A percentile compares a stretch with the other conserved stretches of the same genome.
phyloP scores from a whole-genome alignment of 2,888 invertebrate species.

The Nemurella pictetii region DNA sequence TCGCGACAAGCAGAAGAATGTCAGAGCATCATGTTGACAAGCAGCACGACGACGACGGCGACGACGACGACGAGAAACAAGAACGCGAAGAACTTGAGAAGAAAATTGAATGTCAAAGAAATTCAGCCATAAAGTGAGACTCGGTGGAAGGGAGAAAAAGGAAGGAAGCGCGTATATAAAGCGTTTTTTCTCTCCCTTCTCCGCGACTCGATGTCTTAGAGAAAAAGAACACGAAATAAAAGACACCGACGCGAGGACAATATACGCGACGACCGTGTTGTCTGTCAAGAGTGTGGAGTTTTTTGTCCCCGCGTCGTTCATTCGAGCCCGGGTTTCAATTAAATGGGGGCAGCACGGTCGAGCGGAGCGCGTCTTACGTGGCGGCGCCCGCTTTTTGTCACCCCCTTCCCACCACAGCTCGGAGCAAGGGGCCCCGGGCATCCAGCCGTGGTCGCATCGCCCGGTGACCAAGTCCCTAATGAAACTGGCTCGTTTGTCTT shows the following conservation, averaged over 20 bases:
- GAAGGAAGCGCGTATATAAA: neutral
- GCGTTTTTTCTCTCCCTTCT: neutral
- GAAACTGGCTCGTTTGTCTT: neutral
- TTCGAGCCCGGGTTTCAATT: neutral
- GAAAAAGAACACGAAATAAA: no score
- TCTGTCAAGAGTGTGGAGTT: neutral
- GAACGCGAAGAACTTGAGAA: neutral
- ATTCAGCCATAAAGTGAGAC: neutral
- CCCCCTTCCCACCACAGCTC: no score
- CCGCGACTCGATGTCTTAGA: no score
- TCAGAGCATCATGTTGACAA: neutral
- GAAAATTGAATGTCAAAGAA: constrained; percentile 13
- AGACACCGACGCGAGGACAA: neutral
- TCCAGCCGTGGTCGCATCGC: no score
- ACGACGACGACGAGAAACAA: neutral
- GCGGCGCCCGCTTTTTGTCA: no score
- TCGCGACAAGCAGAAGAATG: neutral
- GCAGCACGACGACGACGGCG: neutral
- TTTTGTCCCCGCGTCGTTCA: neutral
- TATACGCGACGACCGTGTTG: neutral
- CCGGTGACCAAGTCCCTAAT: neutral
- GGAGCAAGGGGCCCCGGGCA: no score
- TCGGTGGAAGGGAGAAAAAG: neutral
- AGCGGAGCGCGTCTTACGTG: no score
- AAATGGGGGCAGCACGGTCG: neutral